Percentiles rank a stretch among this genome's conserved stretches.
Evolutionary conservation across 2,888 invertebrate species (phyloP).

Genomic region (Tinea trinotella): DNA sequence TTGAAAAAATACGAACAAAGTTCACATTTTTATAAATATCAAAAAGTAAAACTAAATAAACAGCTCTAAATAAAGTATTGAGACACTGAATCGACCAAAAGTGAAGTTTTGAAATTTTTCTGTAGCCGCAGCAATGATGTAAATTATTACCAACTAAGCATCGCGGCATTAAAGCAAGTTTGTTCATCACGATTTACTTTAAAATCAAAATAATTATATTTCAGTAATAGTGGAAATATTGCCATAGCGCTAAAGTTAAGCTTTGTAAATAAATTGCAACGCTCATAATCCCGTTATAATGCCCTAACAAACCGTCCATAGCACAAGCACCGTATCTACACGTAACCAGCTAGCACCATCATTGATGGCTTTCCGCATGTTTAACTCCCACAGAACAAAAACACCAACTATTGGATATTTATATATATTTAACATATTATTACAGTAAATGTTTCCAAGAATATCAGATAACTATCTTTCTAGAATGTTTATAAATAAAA

Average conservation of each 20-base stretch:
- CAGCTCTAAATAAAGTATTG: not conserved
- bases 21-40: too few relatives aligned
- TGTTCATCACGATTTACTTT: too few relatives aligned
- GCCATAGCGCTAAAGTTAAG: not conserved
- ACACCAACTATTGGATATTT: not conserved
- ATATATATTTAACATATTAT: not conserved
- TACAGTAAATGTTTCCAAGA: not conserved
- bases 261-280: not conserved
- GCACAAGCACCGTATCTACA: constrained; percentile 12
- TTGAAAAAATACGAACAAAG: too few relatives aligned
- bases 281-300: constrained; percentile 5
- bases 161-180: not conserved
- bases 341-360: constrained; percentile 6
- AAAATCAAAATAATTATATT: too few relatives aligned
- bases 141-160: constrained; percentile 3
- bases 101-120: constrained; percentile 13
- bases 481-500: too few relatives aligned
- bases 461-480: too few relatives aligned
- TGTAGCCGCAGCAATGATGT: constrained; percentile 4
- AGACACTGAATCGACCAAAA: not conserved
- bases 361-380: constrained; percentile 5
- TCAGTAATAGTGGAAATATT: not conserved
- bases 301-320: not conserved
- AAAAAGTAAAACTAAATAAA: too few relatives aligned
- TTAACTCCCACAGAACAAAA: constrained; percentile 7